phyloP scores from a whole-genome alignment of 1,140 invertebrate genomes.

The Lamellibrachia luymesi region DNA sequence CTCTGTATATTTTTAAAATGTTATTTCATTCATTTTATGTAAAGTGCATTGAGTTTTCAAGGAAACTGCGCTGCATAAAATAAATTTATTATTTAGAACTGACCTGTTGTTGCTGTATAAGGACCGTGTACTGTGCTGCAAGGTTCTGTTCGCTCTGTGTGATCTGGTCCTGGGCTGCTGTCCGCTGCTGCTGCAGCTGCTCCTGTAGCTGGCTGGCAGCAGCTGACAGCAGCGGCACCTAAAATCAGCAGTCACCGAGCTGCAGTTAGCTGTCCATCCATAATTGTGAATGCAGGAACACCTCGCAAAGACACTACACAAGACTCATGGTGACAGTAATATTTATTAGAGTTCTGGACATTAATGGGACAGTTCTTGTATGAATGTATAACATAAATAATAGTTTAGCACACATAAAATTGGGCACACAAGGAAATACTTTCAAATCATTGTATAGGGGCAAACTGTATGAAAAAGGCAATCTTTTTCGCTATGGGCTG shows the following conservation, averaged over 20 bases:
- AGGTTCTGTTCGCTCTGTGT: constrained; percentile 91
- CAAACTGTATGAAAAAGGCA: background rate
- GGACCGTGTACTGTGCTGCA: constrained; percentile 83
- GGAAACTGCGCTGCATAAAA: too few species aligned
- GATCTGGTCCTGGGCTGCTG: constrained; percentile 80
- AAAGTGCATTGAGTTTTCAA: too few species aligned
- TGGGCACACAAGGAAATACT: background rate
- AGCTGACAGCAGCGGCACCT: background rate
- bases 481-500: background rate
- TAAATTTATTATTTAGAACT: background rate
- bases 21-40: too few species aligned
- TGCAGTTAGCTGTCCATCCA: background rate
- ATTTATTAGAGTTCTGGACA: background rate
- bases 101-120: constrained; percentile 59
- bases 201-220: constrained; percentile 46
- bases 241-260: background rate
- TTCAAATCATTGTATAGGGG: background rate
- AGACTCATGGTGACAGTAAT: background rate
- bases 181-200: constrained; percentile 69
- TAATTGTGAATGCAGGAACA: background rate
- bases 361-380: background rate
- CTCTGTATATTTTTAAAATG: too few species aligned
- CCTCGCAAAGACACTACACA: background rate
- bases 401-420: background rate
- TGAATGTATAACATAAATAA: too few species aligned